Evolutionary conservation across 2,888 invertebrate species (phyloP), one percentile per base, ranked within the genome.

Genomic region (Dichetophora obliterata): DNA sequence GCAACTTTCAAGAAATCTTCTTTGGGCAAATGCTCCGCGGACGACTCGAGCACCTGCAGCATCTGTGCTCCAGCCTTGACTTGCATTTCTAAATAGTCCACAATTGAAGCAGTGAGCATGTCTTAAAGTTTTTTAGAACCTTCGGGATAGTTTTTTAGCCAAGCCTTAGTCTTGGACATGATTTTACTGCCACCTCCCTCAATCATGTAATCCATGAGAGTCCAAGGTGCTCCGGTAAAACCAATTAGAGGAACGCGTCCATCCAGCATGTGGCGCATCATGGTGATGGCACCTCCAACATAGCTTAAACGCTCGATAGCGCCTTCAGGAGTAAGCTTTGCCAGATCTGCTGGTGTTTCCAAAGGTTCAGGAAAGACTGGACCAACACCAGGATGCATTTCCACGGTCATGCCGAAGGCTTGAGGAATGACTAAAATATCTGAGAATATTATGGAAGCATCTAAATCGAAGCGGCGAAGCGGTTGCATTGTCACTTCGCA

Each of bases 361-460:
- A 98, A 89, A 2, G 98, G 98, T 75, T 94, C 91, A 1, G 97
- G 95, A 85, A 99, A 92, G 8, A 96, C 95, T 50, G 98, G 98
- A 3, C 98, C 99, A 86, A 95, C 92, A 76, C 95, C 95, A 37
- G 97, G 94, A 85, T 93, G 93, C 97, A 99, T 98, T 90, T 96
- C 94, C 0, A 98, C 97, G 73, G 91, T 92, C 93, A 98, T 93
- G 9, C 98, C 98, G 81, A 98, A 90, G 0, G 97, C 97, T 89
- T 98, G 97, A 8, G 98, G 98, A 84, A 99, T 95, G 5, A 98
- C 98, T 59, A 99, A 91, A 82, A 99, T 99, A 89, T 99, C 99
- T 68, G 98, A 98, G 88, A 99, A 99, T 84, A 99, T 98, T 75
- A 99, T 99, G n/a, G 98, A 96, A 3, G 98, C 98, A 92, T 99